Evolutionary conservation across 2,797 vertebrate genomes (phyloP).

Genomic region (Triplophysa bombifrons): DNA sequence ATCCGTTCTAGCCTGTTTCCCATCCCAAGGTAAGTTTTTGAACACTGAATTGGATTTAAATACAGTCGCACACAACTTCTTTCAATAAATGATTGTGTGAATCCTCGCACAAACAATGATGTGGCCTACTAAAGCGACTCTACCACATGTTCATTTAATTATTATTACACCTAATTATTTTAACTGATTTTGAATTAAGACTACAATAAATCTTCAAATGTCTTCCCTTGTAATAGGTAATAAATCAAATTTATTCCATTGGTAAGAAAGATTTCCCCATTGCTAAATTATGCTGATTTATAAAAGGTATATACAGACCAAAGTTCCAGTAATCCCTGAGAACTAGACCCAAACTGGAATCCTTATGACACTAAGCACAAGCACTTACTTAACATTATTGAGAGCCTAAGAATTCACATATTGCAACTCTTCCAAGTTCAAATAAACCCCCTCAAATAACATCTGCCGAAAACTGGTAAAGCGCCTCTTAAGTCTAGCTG

Average conservation of each 20-base stretch:
- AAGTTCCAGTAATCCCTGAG: slow-evolving; percentile 22
- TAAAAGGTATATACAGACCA: slow-evolving; percentile 4
- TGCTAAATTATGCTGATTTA: not conserved
- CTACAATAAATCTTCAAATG: not conserved
- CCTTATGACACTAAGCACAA: slow-evolving; percentile 29
- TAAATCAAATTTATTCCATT: not conserved
- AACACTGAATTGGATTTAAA: not conserved
- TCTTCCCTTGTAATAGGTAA: not conserved
- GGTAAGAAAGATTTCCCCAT: not conserved
- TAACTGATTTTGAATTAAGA: not conserved
- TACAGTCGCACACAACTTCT: not conserved
- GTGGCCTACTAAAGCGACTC: not conserved
- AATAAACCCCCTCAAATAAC: slow-evolving; percentile 45
- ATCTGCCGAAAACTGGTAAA: slow-evolving; percentile 37
- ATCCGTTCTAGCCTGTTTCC: not conserved
- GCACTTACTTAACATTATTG: slow-evolving; percentile 39
- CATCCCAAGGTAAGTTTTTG: not conserved
- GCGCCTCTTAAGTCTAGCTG: slow-evolving; percentile 32
- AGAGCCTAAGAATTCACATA: slow-evolving; percentile 32
- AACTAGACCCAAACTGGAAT: slow-evolving; percentile 17
- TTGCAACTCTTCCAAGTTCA: slow-evolving; percentile 31
- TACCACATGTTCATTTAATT: not conserved
- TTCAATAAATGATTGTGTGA: no score
- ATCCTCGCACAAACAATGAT: not conserved
- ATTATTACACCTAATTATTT: not conserved